Percentiles rank a stretch among this genome's conserved stretches.
phyloP scores from a whole-genome alignment of 2,797 vertebrate genomes.

The Molossus alvarezi region DNA sequence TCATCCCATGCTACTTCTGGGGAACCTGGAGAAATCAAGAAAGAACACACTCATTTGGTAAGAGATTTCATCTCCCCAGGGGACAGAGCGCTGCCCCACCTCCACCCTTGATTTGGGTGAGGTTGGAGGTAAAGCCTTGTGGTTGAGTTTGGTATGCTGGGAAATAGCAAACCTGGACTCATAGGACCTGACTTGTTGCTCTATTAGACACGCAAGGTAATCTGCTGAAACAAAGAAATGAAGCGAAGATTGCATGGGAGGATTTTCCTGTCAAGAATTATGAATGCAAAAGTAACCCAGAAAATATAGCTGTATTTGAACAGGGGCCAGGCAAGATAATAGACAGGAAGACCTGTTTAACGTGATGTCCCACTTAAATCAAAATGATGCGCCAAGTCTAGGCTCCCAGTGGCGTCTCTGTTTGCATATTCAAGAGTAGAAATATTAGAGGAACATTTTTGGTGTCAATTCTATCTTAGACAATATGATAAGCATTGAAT shows the following conservation, averaged over 20 bases:
- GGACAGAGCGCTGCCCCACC: not conserved
- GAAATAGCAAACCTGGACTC: conserved; percentile 37
- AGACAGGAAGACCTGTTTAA: conserved; percentile 33
- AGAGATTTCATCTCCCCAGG: not conserved
- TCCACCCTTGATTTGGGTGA: not conserved
- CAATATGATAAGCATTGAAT: not conserved
- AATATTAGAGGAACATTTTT: not conserved
- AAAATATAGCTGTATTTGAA: conserved; percentile 66
- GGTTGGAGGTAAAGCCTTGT: not conserved
- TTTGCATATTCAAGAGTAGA: not conserved
- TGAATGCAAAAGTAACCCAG: conserved; percentile 69
- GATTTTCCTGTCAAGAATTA: conserved; percentile 77
- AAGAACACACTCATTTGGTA: not conserved
- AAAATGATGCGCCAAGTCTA: not conserved
- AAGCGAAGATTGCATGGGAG: conserved; percentile 65
- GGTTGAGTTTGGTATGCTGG: conserved; percentile 38
- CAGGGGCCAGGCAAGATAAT: conserved; percentile 31
- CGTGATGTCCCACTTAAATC: conserved; percentile 9
- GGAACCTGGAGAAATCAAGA: not conserved
- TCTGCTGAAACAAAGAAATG: conserved; percentile 75
- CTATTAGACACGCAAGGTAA: conserved; percentile 61
- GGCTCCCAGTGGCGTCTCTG: not conserved
- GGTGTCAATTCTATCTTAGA: not conserved
- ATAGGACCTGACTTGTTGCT: conserved; percentile 57
- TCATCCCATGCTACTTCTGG: not conserved